Evolutionary conservation across 2,113 vertebrate genomes (phyloP), one percentile per base, ranked within the genome.

Genomic region (Origma solitaria): DNA sequence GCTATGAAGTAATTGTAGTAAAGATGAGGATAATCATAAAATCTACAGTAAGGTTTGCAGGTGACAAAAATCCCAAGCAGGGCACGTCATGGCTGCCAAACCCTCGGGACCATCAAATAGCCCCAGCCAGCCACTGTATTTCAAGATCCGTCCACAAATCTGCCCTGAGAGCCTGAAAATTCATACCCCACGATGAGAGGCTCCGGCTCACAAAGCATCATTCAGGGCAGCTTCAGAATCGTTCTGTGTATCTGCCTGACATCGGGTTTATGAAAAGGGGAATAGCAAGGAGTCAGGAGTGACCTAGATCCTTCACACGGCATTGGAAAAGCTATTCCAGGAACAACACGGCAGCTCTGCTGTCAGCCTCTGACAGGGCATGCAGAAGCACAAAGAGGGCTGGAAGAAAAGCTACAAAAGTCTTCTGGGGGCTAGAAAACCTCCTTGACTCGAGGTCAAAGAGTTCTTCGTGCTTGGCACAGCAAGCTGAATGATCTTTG

Each of bases 221-320:
- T 70, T 62, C 89, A 86, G 77, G 70, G 81, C 19, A 0, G 50
- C 72, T 89, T 91, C 83, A 94, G 72, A 95, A 60, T 22, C 5
- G 4, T 60, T 38, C 77, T 40, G 42, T 82, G 84, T 51, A 28
- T 88, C 72, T 0, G 38, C 85, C 73, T 95, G 93, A 85, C 21
- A 12, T 19, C 0, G 16, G 44, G 22, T 73, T 88, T 75, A 56
- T 71, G 20, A 82, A 82, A 94, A 93, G 58, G 31, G 58, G 73
- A 95, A 44, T 17, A 95, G 65, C 77, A 73, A 86, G 66, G 84
- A 96, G 54, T 65, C 86, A 68, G 93, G 81, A 87, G 73, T 96
- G 96, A 96, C 96, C 96, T 68, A 96, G 90, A 96, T 96, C 95
- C 65, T 96, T 96, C 96, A 94, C 84, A 84, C 17, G 0, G 73